These are phyloP conservation scores for Microtus richardsoni DNA, from an alignment of 2,113 vertebrate species.

Conservation along the genomic window DNA sequence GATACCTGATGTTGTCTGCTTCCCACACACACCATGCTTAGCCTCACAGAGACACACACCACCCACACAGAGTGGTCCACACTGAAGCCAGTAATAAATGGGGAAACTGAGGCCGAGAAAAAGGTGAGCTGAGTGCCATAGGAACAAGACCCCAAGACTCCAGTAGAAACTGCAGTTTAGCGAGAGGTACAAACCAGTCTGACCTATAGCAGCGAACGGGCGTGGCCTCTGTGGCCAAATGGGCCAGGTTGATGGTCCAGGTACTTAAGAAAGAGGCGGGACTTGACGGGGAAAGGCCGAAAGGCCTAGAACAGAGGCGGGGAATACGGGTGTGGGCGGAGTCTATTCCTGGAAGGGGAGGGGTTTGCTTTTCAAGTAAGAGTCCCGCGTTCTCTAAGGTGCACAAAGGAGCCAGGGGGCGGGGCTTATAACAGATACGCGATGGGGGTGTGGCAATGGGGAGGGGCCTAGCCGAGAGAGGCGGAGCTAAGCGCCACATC, in stretches of 20 bases:
- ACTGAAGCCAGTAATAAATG: neutral
- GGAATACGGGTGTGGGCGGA: neutral
- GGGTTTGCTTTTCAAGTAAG: neutral
- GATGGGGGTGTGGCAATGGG: neutral
- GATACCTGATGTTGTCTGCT: neutral
- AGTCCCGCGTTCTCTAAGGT: neutral
- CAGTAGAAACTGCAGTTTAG: neutral
- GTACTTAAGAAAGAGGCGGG: neutral
- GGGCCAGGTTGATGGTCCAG: fast-evolving
- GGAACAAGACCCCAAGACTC: neutral
- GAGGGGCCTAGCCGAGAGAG: neutral
- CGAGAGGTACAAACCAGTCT: no score
- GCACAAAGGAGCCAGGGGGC: neutral
- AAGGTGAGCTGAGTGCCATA: neutral
- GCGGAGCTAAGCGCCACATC: neutral
- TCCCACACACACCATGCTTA: neutral
- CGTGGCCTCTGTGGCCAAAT: neutral
- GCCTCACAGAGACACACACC: neutral
- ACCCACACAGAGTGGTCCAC: neutral
- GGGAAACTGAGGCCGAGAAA: neutral
- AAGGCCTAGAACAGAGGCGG: slow-evolving; percentile 49
- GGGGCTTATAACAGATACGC: neutral
- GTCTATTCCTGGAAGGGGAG: fast-evolving
- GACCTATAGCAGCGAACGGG: fast-evolving
- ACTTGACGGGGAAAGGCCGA: neutral